Base-by-base conservation (phyloP, 2,113 vertebrate genomes). In the Tupaia chinensis region DNA sequence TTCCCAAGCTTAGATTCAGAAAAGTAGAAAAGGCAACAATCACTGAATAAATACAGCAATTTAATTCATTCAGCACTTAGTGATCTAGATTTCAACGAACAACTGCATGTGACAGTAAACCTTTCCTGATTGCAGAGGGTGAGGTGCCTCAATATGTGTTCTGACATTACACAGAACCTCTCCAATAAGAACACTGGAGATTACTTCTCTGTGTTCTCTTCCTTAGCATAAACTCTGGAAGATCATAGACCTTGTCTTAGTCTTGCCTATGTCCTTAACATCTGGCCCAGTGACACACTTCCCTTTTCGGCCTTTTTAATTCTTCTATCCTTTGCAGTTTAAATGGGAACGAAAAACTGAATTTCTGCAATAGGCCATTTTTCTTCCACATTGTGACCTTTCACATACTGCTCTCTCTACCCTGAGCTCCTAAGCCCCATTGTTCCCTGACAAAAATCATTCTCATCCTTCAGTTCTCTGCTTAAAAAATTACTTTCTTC, bases 51-150 rank as follows among this genome's bases (percentile, higher is more conserved):
- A 91, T 87, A 58, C 14, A 56, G 23, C 25, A 89, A 76, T 61
- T 66, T 79, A 73, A 95, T 95, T 90, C 7, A 1, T 83, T 90
- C 63, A 87, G 32, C 53, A 88, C n/a, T 65, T 79, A 94, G 13
- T 77, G n/a, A 87, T 85, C 58, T 77, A 77, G 7, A 89, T 92
- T 89, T 93, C 58, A 88, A 68, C 25, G 58, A 80, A 73, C 93
- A 96, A 54, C 22, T 95, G 69, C 58, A 78, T 32, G 32, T 91
- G 58, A 78, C 25, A 13, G 56, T 23, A 68, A 86, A 89, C 20
- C 44, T 53, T 5, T 14, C 14, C 13, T 85, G 60, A 32, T 60
- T 69, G 65, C 66, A 61, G 44, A 92, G 2, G 22, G 9, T 54
- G 32, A 77, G 53, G 20, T 77, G 10, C 6, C 27, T 79, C 79